Evolutionary conservation across 2,888 invertebrate genomes (phyloP), one percentile per base, ranked within the genome.

Genomic region (Napeogenes inachia): DNA sequence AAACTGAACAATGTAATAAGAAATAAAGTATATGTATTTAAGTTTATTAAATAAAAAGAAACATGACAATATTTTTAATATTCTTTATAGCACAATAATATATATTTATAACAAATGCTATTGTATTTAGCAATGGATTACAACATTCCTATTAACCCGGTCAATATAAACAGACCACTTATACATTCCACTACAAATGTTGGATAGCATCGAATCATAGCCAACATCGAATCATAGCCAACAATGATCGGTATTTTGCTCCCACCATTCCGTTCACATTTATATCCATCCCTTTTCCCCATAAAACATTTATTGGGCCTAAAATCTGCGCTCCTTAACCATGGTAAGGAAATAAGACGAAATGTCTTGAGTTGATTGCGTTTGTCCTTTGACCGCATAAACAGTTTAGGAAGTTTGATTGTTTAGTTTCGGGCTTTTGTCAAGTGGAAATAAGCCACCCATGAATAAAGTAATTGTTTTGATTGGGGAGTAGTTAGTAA

Each of bases 171-270:
- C 57, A 61, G 66, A 68, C 68, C 68, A 66, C 68, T 69, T 69
- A 69, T 66, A 68, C 66, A 69, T 69, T 69, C 68, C 69, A 54
- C 50, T 57, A 63, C 62, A 59, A 66, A 65, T 65, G 65, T 63
- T 55, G 60, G 35, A 62, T 58, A 60, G 61, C 57, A 54, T 55
- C 59, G 69, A 66, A 67, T 68, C 66, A 65, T 65, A 64, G 66
- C 66, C 60, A 67, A 70, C 69, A 64, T 55, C 59, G 69, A 66
- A 67, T 68, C 66, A 65, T 65, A 64, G 66, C 66, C 60, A 67
- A 70, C 69, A 64, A 74, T 68, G 72, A 71, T 72, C 66, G 75
- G 76, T 73, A 76, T 76, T 67, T 66, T 70, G 63, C 60, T 68
- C 56, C 45, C 55, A 45, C 57, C 59, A 46, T 13, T 13, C 50